These are phyloP conservation scores for Montipora foliosa DNA, from an alignment of 64 coral and sea anemone genomes.

Conservation along the genomic window DNA sequence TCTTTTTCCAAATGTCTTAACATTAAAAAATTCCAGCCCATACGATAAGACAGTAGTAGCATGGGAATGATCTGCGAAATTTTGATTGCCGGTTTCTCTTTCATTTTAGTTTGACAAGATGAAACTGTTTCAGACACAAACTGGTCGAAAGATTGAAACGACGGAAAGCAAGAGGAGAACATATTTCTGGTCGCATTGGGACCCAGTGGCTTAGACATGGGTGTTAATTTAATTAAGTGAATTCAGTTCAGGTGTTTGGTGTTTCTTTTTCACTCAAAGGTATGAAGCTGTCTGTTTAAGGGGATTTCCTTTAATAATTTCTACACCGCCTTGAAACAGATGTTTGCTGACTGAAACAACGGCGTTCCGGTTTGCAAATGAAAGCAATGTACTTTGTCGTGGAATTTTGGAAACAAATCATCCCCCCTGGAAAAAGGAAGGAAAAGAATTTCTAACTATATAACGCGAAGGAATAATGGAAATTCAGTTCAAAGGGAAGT, in stretches of 20 bases:
- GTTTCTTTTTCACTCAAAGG: slow-evolving; percentile 2
- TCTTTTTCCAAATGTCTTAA: no score
- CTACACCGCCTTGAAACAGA: neutral
- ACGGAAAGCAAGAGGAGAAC: neutral
- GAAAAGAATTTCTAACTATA: no score
- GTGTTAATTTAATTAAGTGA: slow-evolving; percentile 34
- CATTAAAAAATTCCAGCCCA: no score
- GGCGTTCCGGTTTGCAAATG: neutral
- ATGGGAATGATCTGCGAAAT: no score
- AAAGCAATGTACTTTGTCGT: no score
- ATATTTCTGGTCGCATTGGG: slow-evolving; percentile 2
- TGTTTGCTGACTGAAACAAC: neutral
- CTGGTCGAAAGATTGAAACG: neutral
- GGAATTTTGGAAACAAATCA: no score
- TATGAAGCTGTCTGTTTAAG: slow-evolving; percentile 23
- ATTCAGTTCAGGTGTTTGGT: neutral
- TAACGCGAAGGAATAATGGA: no score
- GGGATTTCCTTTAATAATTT: neutral
- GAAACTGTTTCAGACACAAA: neutral
- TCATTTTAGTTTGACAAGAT: slow-evolving; percentile 31
- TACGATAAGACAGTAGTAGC: no score
- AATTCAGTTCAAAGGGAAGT: no score
- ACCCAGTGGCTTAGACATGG: neutral
- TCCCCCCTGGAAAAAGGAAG: no score
- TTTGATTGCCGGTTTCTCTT: neutral